Evolutionary conservation across 2,797 vertebrate genomes (phyloP).

Genomic region (Rhyacichthys aspro): DNA sequence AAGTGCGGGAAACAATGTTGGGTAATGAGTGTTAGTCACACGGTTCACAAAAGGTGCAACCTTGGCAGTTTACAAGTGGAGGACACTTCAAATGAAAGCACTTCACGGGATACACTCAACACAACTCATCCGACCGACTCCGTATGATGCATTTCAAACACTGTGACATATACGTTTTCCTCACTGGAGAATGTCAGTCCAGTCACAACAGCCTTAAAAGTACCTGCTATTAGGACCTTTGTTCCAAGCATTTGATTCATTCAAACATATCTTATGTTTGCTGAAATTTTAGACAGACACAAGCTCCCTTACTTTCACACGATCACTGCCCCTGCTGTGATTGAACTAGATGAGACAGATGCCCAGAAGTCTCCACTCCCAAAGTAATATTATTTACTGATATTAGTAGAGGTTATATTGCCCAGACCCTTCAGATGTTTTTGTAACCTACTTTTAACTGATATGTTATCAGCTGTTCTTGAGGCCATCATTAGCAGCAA

Average conservation of each 20-base stretch:
- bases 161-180: slow-evolving; percentile 62
- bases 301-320: slow-evolving; percentile 4
- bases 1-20: slow-evolving; percentile 12
- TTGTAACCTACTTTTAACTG: too few relatives aligned
- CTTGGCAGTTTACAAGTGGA: slow-evolving; percentile 33
- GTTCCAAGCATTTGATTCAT: slow-evolving; percentile 30
- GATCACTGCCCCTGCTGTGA: not conserved
- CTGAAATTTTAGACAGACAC: slow-evolving; percentile 7
- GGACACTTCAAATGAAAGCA: slow-evolving; percentile 20
- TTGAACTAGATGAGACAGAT: too few relatives aligned
- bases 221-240: slow-evolving; percentile 22
- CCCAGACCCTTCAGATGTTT: too few relatives aligned
- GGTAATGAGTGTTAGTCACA: slow-evolving; percentile 19
- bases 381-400: too few relatives aligned
- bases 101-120: slow-evolving; percentile 11
- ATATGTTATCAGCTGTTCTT: too few relatives aligned
- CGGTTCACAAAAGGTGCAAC: slow-evolving; percentile 25
- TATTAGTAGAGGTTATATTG: too few relatives aligned
- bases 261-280: slow-evolving; percentile 20
- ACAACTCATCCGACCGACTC: slow-evolving; percentile 27
- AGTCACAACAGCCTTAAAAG: slow-evolving; percentile 31
- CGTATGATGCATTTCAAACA: slow-evolving; percentile 66
- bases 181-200: slow-evolving; percentile 54
- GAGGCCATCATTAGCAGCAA: too few relatives aligned
- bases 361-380: too few relatives aligned